Evolutionary conservation across 2,888 invertebrate genomes (phyloP), one percentile per base, ranked within the genome.

Genomic region (Pseudococcus viburni): DNA sequence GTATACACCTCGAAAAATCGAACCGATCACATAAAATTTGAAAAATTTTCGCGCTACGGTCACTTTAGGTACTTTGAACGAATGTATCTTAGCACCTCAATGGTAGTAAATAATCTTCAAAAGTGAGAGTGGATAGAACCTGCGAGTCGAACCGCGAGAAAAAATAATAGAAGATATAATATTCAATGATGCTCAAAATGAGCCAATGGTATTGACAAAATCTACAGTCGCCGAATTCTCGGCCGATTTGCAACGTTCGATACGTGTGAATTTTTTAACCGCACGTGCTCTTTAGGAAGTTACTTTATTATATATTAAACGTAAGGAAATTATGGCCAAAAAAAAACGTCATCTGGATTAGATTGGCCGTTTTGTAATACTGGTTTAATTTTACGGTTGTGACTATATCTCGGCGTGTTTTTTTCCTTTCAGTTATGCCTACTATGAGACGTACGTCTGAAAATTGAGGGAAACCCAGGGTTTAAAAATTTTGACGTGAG

Each of bases 101-200:
- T 83, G 80, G 46, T 46, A 83, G 46, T 83, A 83, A 83, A 83
- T 83, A 83, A 83, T 83, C 80, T 83, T 83, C 80, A 83, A 83
- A 83, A 83, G 80, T 83, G 80, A 83, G 80, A 83, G 80, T 83
- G 73, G 39, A 73, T 46, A 83, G 80, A 83, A 83, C 80, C 46
- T 83, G 46, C 80, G 80, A 83, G 80, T 19, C n/a, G 80, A 83
- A 46, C 39, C 46, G 15, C 80, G n/a, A 83, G 80, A 83, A 46
- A 83, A 83, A 83, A 83, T 83, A 83, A 83, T 83, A 46, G 80
- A 83, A 83, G 80, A 83, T 46, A 42, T 39, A 73, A 73, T 77
- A 83, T 83, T 12, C 80, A 83, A 83, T 83, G 80, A 83, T 83
- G 46, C 80, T 83, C 80, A 83, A 83, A 83, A 83, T 83, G 46